These are phyloP conservation scores for Zygothrica quintamaculata DNA, from an alignment of 2,888 invertebrate species.

Conservation along the genomic window DNA sequence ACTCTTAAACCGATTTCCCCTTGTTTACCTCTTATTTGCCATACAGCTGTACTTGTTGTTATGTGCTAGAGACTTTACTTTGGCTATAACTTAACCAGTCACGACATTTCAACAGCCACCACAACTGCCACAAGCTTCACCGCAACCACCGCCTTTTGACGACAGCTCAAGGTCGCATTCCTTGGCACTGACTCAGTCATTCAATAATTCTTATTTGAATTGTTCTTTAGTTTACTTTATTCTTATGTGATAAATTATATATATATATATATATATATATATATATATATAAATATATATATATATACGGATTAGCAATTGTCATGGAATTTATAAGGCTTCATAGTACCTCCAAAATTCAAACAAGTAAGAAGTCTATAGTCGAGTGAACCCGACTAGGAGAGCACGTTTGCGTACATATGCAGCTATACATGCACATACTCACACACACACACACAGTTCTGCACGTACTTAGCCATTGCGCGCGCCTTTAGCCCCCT, in stretches of 20 bases:
- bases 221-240: conserved; percentile 40
- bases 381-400: too few relatives aligned
- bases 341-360: too few relatives aligned
- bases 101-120: conserved; percentile 63
- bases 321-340: conserved; percentile 15
- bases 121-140: conserved; percentile 11
- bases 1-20: conserved; percentile 41
- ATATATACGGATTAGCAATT: conserved; percentile 29
- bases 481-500: too few relatives aligned
- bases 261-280: too few relatives aligned
- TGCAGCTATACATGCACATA: too few relatives aligned
- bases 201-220: conserved; percentile 62
- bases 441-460: too few relatives aligned
- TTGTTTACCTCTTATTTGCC: conserved; percentile 32
- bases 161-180: conserved; percentile 80
- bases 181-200: conserved; percentile 70
- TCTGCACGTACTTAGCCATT: too few relatives aligned
- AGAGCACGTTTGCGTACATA: too few relatives aligned
- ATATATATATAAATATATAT: too few relatives aligned
- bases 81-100: conserved; percentile 46
- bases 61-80: conserved; percentile 16
- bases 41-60: conserved; percentile 41
- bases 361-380: too few relatives aligned
- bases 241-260: conserved; percentile 23
- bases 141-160: conserved; percentile 30